Base-by-base conservation (phyloP, 2,888 invertebrate species). In the Capitulum mitella region DNA sequence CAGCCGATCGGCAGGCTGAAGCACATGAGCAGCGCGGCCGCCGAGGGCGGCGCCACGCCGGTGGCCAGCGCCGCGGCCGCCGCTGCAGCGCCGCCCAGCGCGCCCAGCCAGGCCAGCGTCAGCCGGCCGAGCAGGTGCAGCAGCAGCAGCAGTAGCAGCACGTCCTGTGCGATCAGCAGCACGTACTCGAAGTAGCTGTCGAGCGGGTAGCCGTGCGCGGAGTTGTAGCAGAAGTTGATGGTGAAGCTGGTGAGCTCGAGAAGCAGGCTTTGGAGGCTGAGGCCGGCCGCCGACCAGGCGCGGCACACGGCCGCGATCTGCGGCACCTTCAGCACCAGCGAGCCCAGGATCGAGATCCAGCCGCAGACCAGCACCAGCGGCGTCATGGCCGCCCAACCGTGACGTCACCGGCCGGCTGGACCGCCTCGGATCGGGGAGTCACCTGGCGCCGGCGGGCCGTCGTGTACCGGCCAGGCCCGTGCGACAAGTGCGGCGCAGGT, bases 141-240 rank as follows among this genome's bases (percentile, higher is more conserved):
- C 76, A 22, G 32, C 43, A 76, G 76, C 43, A 76, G 46, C 46
- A 76, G 5, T 46, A 76, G 48, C 76, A 76, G 76, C 76, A 76
- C 76, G 32, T 76, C 76, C 46, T 76, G 76, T 29, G 76, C 29
- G 40, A 76, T 37, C 76, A 76, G 76, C 76, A 76, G 46, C 46
- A 10, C 46, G 46, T 76, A 76, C 46, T 76, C 76, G 46, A 32
- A 22, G 76, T 76, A 76, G 46, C 46, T 46, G 46, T 46, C 29
- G 10, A 76, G 46, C 46, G 76, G 76, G 48, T 76, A 48, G 29
- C 76, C 46, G 32, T 16, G n/a, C 29, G 46, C n/a, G 46, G 29
- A 5, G 76, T n/a, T 76, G 76, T 76, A 76, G 76, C 40, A 40
- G 40, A 76, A 37, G 46, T 29, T 76, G 46, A 76, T 26, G 46